Percentiles rank a stretch among this genome's conserved stretches.
phyloP scores from a whole-genome alignment of 2,888 invertebrate species.

The Junonia oenone region DNA sequence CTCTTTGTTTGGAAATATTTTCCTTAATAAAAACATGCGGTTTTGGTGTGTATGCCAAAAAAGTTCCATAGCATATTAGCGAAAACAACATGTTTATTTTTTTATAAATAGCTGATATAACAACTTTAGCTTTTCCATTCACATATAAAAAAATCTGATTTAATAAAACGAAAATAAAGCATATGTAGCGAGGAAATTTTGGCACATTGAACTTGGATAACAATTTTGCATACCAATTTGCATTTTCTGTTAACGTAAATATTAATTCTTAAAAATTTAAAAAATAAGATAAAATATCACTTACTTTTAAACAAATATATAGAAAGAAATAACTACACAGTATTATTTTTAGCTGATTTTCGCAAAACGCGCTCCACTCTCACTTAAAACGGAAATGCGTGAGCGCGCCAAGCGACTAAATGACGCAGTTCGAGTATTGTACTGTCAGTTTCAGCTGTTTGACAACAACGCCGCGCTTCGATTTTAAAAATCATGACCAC shows the following conservation, averaged over 20 bases:
- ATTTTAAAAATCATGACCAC: conserved; percentile 1
- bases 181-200: not conserved
- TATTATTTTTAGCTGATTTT: not conserved
- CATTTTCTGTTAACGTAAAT: not conserved
- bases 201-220: not conserved
- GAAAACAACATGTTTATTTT: not conserved
- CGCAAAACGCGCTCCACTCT: conserved; percentile 10
- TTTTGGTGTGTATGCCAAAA: not conserved
- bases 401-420: conserved; percentile 23
- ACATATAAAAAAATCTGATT: no score
- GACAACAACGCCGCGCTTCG: not conserved
- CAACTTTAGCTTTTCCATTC: no score
- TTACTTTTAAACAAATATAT: not conserved
- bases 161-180: not conserved
- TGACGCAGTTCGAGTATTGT: conserved; percentile 5
- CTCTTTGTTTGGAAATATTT: not conserved
- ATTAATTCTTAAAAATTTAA: not conserved
- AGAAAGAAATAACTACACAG: not conserved
- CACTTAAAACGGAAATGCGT: conserved; percentile 10
- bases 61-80: not conserved
- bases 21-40: not conserved
- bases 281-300: not conserved
- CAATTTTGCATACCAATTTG: not conserved
- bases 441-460: not conserved
- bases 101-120: no score